Evolutionary conservation across 2,888 invertebrate species (phyloP), one percentile per base, ranked within the genome.

Genomic region (Eueremaeus valkanovi): DNA sequence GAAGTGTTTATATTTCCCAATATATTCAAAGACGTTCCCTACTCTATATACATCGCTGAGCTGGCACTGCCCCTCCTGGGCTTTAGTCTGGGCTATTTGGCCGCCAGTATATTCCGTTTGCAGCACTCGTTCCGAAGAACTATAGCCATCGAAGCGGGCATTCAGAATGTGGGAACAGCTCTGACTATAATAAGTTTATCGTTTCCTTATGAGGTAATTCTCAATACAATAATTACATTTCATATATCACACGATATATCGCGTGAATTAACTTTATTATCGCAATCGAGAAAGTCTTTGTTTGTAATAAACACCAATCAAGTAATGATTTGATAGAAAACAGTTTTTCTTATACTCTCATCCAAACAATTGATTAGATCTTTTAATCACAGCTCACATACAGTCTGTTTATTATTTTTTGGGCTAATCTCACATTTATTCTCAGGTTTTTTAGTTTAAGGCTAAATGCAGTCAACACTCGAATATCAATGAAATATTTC

Each of bases 111-210:
- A 18, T 80, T 80, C 75, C 72, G 81, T 11, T 79, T 81, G 77
- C 77, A 79, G 31, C 75, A 78, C 5, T 75, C 75, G 0, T 78
- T 76, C n/a, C 73, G 82, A 24, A 77, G 81, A 70, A 82, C 82
- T 6, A 80, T 83, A 49, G 81, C 81, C 73, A 79, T 82, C 51
- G 82, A 83, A 77, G 81, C 82, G 1, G 81, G 82, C 36, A 80
- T 82, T 33, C 82, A 83, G 73, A 83, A 83, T 73, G 81, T 82
- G 36, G 81, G 81, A 0, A 79, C 82, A n/a, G 82, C 82, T 21
- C 79, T 82, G 77, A 81, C 82, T 6, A 78, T 83, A 72, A 79
- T 82, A 21, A 80, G 81, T 21, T 75, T 82, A 31, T 81, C 81
- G 11, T 82, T 81, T 74, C 80, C 81, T 6, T 73, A 79, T 29